phyloP scores from a whole-genome alignment of 2,888 invertebrate genomes.

The Cordilura impudica region DNA sequence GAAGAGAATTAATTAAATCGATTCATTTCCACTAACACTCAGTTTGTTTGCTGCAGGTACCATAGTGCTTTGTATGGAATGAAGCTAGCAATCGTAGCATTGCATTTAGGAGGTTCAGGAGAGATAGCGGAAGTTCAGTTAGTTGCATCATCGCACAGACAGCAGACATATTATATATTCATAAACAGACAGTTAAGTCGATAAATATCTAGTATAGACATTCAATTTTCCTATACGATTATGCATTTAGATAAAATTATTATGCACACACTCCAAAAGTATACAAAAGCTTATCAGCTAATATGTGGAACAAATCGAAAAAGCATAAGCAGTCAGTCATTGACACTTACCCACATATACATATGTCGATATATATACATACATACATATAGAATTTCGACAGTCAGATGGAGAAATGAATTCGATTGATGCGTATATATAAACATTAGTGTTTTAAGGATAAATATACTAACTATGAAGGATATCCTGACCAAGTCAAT shows the following conservation, averaged over 20 bases:
- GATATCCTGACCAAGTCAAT: conserved; percentile 2
- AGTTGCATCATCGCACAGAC: neutral
- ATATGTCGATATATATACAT: neutral
- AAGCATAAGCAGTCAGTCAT: conserved; percentile 40
- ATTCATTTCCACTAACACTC: no score
- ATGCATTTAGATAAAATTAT: conserved; percentile 52
- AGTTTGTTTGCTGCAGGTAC: neutral
- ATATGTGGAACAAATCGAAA: conserved; percentile 10
- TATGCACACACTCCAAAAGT: conserved; percentile 8
- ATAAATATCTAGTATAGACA: conserved; percentile 48
- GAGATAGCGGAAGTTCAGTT: neutral
- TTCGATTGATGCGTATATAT: conserved; percentile 8
- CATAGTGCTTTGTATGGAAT: neutral
- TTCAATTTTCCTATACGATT: conserved; percentile 57
- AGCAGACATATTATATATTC: conserved; percentile 25
- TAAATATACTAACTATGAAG: conserved; percentile 17
- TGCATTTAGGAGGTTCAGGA: conserved; percentile 35
- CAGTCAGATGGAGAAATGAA: neutral
- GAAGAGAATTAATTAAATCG: no score
- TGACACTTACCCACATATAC: conserved; percentile 25
- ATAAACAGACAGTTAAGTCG: conserved; percentile 57
- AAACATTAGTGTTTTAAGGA: conserved; percentile 8
- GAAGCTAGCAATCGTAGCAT: conserved; percentile 33
- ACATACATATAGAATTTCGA: neutral
- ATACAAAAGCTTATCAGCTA: neutral